Conservation (phyloP, 2,113 vertebrate species). For the Hyla sarda region DNA sequence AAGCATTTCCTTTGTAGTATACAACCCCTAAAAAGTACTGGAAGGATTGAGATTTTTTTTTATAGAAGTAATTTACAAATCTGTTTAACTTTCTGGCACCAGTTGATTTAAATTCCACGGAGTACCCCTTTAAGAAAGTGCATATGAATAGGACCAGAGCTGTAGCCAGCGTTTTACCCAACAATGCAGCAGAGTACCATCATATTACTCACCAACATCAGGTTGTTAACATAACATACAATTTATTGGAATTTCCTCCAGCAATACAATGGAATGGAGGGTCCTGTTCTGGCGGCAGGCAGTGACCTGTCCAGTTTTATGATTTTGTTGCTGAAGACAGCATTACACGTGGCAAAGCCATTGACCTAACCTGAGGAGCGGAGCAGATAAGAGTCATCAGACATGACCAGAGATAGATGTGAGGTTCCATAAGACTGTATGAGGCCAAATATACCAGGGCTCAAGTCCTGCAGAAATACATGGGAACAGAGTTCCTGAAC, state of each 20-base stretch:
- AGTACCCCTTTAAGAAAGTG: too few relatives aligned
- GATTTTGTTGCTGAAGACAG: background rate
- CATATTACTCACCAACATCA: too few relatives aligned
- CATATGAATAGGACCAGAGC: too few relatives aligned
- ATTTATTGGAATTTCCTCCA: background rate
- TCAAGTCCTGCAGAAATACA: too few relatives aligned
- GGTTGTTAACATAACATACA: background rate
- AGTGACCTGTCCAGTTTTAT: background rate
- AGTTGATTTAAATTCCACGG: too few relatives aligned
- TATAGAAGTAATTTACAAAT: too few relatives aligned
- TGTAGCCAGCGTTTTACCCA: background rate
- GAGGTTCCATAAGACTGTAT: background rate
- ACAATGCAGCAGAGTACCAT: background rate
- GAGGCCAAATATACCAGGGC: too few relatives aligned
- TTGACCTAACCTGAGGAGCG: background rate
- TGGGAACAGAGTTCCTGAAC: too few relatives aligned
- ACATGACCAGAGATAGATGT: background rate
- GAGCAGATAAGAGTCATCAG: background rate
- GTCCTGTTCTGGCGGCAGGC: background rate
- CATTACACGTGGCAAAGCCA: background rate
- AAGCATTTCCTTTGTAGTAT: too few relatives aligned
- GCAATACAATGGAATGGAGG: background rate
- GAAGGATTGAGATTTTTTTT: too few relatives aligned
- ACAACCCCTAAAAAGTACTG: too few relatives aligned
- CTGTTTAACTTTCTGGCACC: too few relatives aligned